Base-by-base conservation (phyloP, 35 echinoderm and acorn worm species). In the Diadema setosum region DNA sequence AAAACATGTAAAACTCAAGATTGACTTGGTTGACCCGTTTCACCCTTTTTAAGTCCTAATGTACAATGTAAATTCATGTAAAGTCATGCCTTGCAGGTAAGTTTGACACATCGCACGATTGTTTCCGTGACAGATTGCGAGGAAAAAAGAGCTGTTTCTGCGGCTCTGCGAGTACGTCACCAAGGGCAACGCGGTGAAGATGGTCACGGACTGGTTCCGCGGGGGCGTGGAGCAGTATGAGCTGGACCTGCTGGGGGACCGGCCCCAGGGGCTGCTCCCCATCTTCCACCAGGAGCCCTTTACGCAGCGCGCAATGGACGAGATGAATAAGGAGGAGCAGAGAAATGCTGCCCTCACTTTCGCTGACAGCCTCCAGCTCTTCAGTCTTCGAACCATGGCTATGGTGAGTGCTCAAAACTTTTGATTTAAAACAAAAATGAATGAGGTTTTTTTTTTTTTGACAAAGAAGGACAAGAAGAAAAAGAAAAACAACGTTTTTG, bases 211-310 rank as follows among this genome's bases (percentile, higher is more conserved):
- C 39, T 78, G 73, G 73, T 44, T 78, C 39, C 39, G 44, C 15
- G 73, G 73, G 3, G 73, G 73, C 11, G 73, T 78, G 40, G 73
- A 78, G 73, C 73, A 78, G 73, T 78, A 42, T 11, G 73, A 78
- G 35, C 44, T 78, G 39, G 73, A 78, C 30, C 39, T 78, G 73
- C 39, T 78, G 73, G 73, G 35, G 3, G 73, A 78, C 73, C 39
- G 73, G 21, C 73, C 73, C 18, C 73, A 78, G 35, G 73, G 37
- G 29, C 73, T 78, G 0, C 29, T 78, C 1, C 73, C 73, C 2
- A 1, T 78, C 36, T 78, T 41, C 73, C 25, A 35, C 73, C 35
- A 44, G 35, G 73, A 42, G 24, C 27, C 33, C 40, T 78, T 42
- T 41, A 78, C 24, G 35, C 34, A 39, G 15, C 33, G 44, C 9